Evolutionary conservation across 1,140 invertebrate species (phyloP), one percentile per base, ranked within the genome.

Genomic region (Drosophila nannoptera): DNA sequence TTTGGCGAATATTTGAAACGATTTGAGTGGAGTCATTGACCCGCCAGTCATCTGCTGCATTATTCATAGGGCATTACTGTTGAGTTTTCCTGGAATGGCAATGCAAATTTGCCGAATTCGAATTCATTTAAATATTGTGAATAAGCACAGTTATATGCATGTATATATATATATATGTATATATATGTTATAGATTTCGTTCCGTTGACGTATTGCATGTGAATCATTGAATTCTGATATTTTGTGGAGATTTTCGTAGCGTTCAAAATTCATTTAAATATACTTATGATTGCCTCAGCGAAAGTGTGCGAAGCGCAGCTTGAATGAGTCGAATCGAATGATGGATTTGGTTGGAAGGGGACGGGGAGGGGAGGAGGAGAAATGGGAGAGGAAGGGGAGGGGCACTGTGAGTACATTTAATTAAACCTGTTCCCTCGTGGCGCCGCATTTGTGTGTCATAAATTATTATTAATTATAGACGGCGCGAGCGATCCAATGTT

Each of bases 401-500:
- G 45, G 61, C 22, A 3, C 22, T 22, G 3, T 22, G 22, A 22
- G 22, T 22, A 59, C 72, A 52, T 12, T 35, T 14, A 52, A 36
- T 52, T 33, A 52, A 52, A 84, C 78, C 76, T 69, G 80, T 81
- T 76, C 69, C 29, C 45, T 46, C 45, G 33, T 43, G 46, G 29
- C 53, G 45, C 43, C 60, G 38, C 49, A 8, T 12, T 50, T 22
- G 9, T 68, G 38, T 67, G 63, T 45, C 58, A 75, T 75, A 78
- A 78, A 76, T 84, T 61, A 75, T 63, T 76, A 78, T 84, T 84
- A 84, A 84, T 84, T 83, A 74, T 74, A 69, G 55, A 52, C 61
- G 42, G 31, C 32, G 35, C 56, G 59, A 65, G 66, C 72, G 75
- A 82, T 82, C 77, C 46, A 77, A 82, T 77, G 70, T 38, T 63